These are phyloP conservation scores for Nudaria mundana DNA, from an alignment of 2,888 invertebrate genomes.

Conservation along the genomic window DNA sequence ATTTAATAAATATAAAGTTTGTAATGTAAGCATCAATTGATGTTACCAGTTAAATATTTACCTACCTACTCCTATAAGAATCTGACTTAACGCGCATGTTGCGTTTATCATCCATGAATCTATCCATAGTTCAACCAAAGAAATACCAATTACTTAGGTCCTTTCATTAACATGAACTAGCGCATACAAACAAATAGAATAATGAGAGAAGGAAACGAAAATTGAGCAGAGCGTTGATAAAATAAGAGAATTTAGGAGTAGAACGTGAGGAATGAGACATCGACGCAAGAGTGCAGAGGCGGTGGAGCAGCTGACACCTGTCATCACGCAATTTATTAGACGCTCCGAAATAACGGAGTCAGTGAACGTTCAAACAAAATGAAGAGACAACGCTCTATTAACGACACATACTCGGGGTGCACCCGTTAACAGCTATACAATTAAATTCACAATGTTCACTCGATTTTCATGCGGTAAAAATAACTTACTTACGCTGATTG, in stretches of 20 bases:
- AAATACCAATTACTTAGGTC: no score
- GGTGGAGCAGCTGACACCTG: constrained; percentile 80
- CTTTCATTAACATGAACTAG: constrained; percentile 47
- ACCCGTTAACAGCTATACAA: constrained; percentile 60
- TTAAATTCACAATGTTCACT: constrained; percentile 57
- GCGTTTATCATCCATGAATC: no score
- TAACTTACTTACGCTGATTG: constrained; percentile 29
- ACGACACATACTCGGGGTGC: constrained; percentile 67
- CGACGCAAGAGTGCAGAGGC: constrained; percentile 81
- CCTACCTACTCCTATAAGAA: no score
- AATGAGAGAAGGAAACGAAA: constrained; percentile 70
- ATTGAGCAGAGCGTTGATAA: constrained; percentile 79
- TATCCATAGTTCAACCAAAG: no score
- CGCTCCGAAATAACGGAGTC: constrained; percentile 79
- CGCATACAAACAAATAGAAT: constrained; percentile 67
- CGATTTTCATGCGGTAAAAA: constrained; percentile 32
- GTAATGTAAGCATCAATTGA: no score
- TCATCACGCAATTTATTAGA: constrained; percentile 80
- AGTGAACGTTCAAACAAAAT: constrained; percentile 77
- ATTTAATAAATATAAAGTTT: no score
- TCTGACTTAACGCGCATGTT: no score
- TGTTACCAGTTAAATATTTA: no score
- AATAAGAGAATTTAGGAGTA: constrained; percentile 79
- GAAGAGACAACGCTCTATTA: constrained; percentile 77
- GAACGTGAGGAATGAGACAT: constrained; percentile 80